Evolutionary conservation across 2,888 invertebrate genomes (phyloP), one percentile per base, ranked within the genome.

Genomic region (Crioceris asparagi): DNA sequence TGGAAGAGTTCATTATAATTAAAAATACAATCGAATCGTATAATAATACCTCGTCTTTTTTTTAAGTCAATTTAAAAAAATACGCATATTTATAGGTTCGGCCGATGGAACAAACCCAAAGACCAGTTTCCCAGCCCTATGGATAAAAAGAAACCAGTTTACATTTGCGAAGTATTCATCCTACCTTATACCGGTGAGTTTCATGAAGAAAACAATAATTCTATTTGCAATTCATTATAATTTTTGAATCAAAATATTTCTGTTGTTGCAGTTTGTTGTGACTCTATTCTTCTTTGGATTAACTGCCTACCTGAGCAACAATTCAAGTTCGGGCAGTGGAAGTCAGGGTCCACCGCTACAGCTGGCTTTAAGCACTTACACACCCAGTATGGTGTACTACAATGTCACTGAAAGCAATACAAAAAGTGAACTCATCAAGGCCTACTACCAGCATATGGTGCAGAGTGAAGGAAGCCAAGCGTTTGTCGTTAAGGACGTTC

Each of bases 321-420:
- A 36, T 7, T 36, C 25, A 10, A 35, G 38, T 27, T 15, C 34
- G 15, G 30, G 23, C 6, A 29, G 21, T 15, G 35, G 33, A 23
- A 46, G 25, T 15, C 14, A 43, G 21, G 48, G 56, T 10, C 50
- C 59, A 6, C 49, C 56, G 19, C 39, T 60, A 6, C 49, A 51
- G 36, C 39, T 68, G n/a, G 48, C 52, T 18, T 52, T 70, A n/a
- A 50, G 52, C 12, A 38, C 41, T 5, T 62, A 62, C 38, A 57
- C 56, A 10, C 45, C 50, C 32, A 54, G 56, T 1, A 41, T 40
- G 1, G 60, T 61, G 12, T 56, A 58, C 35, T 64, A 59, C 41
- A 52, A 47, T 36, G 40, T 46, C 23, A 33, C 42, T 3, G 11
- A 39, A n/a, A 25, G 23, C 27, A 42, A 36, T 18, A 30, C 36